Conservation (phyloP, 2,888 invertebrate species). For the Onchidella celtica region DNA sequence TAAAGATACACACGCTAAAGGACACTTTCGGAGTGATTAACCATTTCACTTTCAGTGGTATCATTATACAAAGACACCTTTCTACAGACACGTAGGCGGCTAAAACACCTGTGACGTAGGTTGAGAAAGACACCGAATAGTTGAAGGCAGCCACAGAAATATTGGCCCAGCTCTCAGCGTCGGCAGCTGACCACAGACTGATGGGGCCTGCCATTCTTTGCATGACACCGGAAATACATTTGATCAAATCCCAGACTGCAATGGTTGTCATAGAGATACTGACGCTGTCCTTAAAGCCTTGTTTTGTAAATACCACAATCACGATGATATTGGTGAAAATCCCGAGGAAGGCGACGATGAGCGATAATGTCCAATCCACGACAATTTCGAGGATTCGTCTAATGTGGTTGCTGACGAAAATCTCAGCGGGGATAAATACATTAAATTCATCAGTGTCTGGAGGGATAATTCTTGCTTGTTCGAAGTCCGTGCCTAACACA, state of each 20-base stretch:
- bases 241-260: slow-evolving; percentile 20
- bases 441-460: no score
- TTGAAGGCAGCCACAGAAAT: slow-evolving; percentile 5
- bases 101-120: slow-evolving; percentile 20
- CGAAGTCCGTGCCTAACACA: no score
- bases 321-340: slow-evolving; percentile 12
- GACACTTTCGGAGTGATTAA: neutral
- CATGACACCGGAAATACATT: neutral
- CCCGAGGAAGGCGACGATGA: neutral
- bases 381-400: neutral
- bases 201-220: slow-evolving; percentile 9
- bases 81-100: slow-evolving; percentile 21
- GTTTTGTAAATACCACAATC: slow-evolving; percentile 1
- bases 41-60: neutral
- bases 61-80: neutral
- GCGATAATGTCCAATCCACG: neutral
- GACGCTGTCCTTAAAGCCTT: slow-evolving; percentile 30
- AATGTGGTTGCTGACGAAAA: neutral
- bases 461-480: no score
- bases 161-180: slow-evolving; percentile 1
- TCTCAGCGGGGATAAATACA: neutral
- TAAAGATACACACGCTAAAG: neutral
- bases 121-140: neutral
- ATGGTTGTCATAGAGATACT: slow-evolving; percentile 19
- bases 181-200: neutral